A percentile compares a stretch with the other conserved stretches of the same genome.
phyloP scores from a whole-genome alignment of 2,113 vertebrate genomes.

The Zosterops lateralis region DNA sequence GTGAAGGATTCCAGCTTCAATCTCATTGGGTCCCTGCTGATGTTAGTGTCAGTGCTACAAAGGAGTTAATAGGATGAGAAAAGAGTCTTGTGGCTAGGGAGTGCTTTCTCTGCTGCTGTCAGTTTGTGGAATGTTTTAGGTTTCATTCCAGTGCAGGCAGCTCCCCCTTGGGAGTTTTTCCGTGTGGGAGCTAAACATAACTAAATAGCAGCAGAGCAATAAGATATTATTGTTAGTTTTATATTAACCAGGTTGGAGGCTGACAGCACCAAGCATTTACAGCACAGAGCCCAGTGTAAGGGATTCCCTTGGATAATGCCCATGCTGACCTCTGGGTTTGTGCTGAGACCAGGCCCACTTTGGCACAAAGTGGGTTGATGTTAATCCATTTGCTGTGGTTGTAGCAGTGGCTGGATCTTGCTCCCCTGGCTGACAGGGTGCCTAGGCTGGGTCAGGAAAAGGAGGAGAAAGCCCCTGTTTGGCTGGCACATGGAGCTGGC shows the following conservation, averaged over 20 bases:
- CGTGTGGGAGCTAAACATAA: background rate
- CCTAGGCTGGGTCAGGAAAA: background rate
- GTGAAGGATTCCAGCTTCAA: background rate
- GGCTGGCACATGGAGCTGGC: background rate
- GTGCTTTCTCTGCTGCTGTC: background rate
- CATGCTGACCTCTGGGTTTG: background rate
- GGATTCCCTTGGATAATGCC: background rate
- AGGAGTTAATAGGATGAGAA: background rate
- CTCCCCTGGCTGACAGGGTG: background rate
- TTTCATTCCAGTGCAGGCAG: background rate
- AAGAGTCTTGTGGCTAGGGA: background rate
- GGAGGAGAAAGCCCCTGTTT: background rate
- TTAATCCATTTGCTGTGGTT: background rate
- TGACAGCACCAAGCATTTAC: background rate
- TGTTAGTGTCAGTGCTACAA: background rate
- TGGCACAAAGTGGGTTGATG: background rate
- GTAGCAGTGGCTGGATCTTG: background rate
- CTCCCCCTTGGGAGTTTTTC: background rate
- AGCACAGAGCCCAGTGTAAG: background rate
- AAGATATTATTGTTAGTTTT: background rate
- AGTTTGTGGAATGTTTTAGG: background rate
- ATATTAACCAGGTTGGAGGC: background rate
- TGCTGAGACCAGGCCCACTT: background rate
- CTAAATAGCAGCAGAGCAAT: background rate
- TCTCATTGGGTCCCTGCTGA: background rate